A percentile compares a stretch with the other conserved stretches of the same genome.
Evolutionary conservation across 1,140 invertebrate genomes (phyloP).

Genomic region (Heterodera schachtii): DNA sequence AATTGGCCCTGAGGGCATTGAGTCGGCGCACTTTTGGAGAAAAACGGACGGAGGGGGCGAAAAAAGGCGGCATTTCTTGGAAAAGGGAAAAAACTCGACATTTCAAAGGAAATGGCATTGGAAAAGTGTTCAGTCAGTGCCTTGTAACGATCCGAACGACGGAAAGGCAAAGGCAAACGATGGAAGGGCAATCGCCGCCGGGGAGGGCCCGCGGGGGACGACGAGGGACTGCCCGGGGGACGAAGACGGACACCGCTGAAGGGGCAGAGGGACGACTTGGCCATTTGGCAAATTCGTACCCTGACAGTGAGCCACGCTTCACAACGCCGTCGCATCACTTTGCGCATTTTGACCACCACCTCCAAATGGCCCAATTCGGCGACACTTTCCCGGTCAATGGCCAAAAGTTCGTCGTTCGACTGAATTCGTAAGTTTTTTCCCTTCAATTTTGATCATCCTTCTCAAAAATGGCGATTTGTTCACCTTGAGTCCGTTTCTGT

Average conservation of each 20-base stretch:
- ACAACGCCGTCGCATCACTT: background rate
- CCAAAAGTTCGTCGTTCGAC: slow-evolving; percentile 20
- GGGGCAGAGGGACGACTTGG: background rate
- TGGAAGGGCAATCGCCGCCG: background rate
- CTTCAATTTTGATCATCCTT: background rate
- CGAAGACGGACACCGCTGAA: slow-evolving; percentile 8
- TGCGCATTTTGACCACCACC: slow-evolving; percentile 15
- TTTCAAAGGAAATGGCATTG: too few relatives aligned
- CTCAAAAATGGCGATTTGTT: background rate
- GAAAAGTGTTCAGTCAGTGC: too few relatives aligned
- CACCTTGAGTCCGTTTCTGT: slow-evolving; percentile 9
- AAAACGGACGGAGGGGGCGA: background rate
- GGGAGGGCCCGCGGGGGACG: background rate
- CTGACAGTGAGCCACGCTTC: slow-evolving; percentile 19
- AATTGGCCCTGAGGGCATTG: background rate
- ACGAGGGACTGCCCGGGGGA: background rate
- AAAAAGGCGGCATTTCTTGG: background rate
- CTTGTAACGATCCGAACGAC: background rate
- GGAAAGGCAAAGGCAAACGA: background rate
- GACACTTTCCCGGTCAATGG: slow-evolving; percentile 4
- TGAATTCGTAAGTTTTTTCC: background rate
- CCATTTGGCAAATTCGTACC: background rate
- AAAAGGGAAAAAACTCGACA: background rate
- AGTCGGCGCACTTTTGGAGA: background rate
- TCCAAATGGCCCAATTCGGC: slow-evolving; percentile 13